Conservation (phyloP, 2,113 vertebrate genomes). For the Nibea coibor region DNA sequence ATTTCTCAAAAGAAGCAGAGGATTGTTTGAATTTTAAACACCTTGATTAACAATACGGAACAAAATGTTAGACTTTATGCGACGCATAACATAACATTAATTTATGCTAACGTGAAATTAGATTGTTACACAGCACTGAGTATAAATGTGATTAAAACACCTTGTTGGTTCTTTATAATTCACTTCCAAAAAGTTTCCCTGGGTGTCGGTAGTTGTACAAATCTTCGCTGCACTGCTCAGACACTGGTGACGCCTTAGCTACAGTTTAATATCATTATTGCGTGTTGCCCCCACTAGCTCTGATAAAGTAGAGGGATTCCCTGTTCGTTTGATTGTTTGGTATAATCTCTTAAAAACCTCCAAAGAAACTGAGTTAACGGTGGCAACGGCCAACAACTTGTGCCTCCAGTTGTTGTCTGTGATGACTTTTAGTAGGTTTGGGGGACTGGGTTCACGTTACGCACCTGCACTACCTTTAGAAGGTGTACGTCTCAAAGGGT, state of each 20-base stretch:
- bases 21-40: background rate
- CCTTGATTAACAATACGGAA: background rate
- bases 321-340: constrained; percentile 16
- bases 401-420: constrained; percentile 4
- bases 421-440: background rate
- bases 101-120: background rate
- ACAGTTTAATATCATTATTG: constrained; percentile 41
- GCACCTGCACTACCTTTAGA: background rate
- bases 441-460: constrained; percentile 1
- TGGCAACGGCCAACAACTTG: background rate
- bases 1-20: constrained; percentile 15
- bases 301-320: constrained; percentile 22
- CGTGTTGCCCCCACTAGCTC: constrained; percentile 21
- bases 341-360: constrained; percentile 13
- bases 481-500: background rate
- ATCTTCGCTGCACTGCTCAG: background rate
- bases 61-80: background rate
- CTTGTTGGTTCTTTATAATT: background rate
- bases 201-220: constrained; percentile 14
- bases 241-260: constrained; percentile 18
- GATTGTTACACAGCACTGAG: background rate
- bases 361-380: constrained; percentile 1
- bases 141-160: constrained; percentile 8
- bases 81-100: constrained; percentile 7
- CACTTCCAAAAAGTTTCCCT: constrained; percentile 30